A percentile compares a stretch with the other conserved stretches of the same genome.
These are phyloP conservation scores for Ellobius talpinus DNA, from an alignment of 2,113 vertebrate genomes.

Conservation along the genomic window DNA sequence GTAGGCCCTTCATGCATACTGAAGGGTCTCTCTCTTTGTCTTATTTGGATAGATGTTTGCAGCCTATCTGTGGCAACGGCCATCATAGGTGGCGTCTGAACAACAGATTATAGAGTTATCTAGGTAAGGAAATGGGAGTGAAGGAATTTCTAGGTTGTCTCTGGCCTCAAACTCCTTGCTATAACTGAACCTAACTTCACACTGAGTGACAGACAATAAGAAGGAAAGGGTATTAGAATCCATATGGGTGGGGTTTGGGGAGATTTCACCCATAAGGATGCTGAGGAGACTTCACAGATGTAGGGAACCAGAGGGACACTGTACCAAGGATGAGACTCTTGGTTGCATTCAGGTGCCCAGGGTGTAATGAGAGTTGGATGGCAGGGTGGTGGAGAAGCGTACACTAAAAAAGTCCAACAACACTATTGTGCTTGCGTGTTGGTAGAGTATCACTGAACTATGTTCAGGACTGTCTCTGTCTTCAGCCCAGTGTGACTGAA, in stretches of 20 bases:
- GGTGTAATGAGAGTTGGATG: too few relatives aligned
- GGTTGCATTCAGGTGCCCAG: not conserved
- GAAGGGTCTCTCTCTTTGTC: not conserved
- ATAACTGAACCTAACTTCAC: not conserved
- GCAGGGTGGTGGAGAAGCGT: not conserved
- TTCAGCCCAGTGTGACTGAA: not conserved
- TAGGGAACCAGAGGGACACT: fast-evolving
- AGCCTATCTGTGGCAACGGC: not conserved
- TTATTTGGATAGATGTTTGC: not conserved
- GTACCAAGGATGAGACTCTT: not conserved
- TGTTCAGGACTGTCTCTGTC: not conserved
- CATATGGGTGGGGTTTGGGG: not conserved
- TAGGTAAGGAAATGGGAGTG: too few relatives aligned
- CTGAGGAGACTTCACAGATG: not conserved
- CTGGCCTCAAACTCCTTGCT: not conserved
- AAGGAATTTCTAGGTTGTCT: not conserved
- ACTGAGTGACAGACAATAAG: fast-evolving
- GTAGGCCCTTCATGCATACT: fast-evolving
- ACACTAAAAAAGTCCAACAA: fast-evolving
- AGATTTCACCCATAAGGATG: not conserved
- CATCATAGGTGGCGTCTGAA: not conserved
- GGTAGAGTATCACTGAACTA: fast-evolving
- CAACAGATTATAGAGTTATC: not conserved
- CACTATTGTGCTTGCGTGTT: fast-evolving
- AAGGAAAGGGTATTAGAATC: not conserved